Base-by-base conservation (phyloP, 2,113 vertebrate genomes). In the Corvus hawaiiensis region DNA sequence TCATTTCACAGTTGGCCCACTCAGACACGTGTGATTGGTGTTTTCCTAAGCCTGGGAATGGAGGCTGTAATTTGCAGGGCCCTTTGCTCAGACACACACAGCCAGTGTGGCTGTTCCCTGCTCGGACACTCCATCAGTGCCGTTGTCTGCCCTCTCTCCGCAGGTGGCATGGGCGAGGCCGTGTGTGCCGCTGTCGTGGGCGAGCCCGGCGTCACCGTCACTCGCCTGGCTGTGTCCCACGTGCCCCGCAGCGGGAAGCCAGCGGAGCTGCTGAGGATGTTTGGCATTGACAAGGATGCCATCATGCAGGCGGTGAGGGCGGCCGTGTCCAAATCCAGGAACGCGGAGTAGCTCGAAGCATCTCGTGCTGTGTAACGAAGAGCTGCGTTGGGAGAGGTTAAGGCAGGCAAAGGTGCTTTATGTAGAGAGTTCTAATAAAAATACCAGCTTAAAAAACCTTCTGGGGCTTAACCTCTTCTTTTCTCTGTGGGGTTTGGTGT, bases 141-240 rank as follows among this genome's bases (percentile, higher is more conserved):
- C 0, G 0, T 23, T 23, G 11, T 39, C 9, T 90, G 56, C 20
- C 32, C 49, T 80, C 22, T 71, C 76, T 69, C n/a, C 28, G 1
- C 92, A 99, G 99, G 99, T 90, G 99, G 99, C 96, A 98, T 99
- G 13, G 99, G 99, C 10, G 99, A 99, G 87, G 98, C 99, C 0
- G 98, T 99, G 88, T 98, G 97, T 2, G 97, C 98, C 8, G 98
- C 98, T 0, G 95, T 99, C 1, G 95, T 99, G 78, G 98, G 98
- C 0, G 99, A 99, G 94, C 98, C 98, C 7, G 98, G 98, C 4
- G 84, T 99, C 96, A 98, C 75, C 4, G 95, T 99, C 89, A 96
- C 96, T 13, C 98, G 98, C 56, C 94, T 99, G 97, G 99, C 99
- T 0, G 99, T 99, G 41, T 95, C 97, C 80, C 98, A 98, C 1